These are phyloP conservation scores for Leucozona laternaria DNA, from an alignment of 2,888 invertebrate species.

Conservation along the genomic window DNA sequence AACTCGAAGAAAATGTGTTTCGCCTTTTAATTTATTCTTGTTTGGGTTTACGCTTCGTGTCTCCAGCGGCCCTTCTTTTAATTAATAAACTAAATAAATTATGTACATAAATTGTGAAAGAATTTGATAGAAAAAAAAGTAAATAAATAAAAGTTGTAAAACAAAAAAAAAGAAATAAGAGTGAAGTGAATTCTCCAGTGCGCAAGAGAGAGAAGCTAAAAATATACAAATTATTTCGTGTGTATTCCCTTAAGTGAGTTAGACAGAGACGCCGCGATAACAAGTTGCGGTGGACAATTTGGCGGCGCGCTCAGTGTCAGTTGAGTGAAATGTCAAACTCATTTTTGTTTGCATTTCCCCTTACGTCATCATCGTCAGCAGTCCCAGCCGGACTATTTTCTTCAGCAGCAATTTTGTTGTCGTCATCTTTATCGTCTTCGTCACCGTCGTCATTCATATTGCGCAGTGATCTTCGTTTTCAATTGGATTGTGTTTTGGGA, in stretches of 20 bases:
- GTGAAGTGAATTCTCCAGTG: constrained; percentile 44
- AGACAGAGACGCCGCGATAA: constrained; percentile 71
- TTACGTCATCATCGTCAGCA: constrained; percentile 47
- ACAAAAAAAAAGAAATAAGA: constrained; percentile 15
- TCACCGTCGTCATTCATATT: constrained; percentile 36
- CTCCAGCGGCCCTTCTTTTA: constrained; percentile 8
- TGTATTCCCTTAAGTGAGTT: constrained; percentile 49
- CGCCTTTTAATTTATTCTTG: constrained; percentile 34
- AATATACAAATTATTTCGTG: constrained; percentile 14
- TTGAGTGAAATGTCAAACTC: constrained; percentile 75
- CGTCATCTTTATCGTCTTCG: constrained; percentile 44
- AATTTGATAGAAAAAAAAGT: constrained; percentile 36
- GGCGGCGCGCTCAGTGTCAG: constrained; percentile 66
- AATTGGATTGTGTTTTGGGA: constrained; percentile 74
- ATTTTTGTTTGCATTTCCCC: constrained; percentile 37
- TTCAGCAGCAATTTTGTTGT: constrained; percentile 51
- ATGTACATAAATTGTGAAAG: constrained; percentile 62
- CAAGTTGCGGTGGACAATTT: constrained; percentile 70
- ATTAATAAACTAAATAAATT: constrained; percentile 36
- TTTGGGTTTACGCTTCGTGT: constrained; percentile 8
- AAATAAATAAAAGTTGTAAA: constrained; percentile 40
- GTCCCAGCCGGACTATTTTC: constrained; percentile 27
- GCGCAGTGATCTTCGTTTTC: constrained; percentile 59
- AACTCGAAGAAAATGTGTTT: constrained; percentile 26
- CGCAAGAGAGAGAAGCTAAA: constrained; percentile 68